Evolutionary conservation across 2,888 invertebrate genomes (phyloP), one percentile per base, ranked within the genome.

Genomic region (Empis stercorea): DNA sequence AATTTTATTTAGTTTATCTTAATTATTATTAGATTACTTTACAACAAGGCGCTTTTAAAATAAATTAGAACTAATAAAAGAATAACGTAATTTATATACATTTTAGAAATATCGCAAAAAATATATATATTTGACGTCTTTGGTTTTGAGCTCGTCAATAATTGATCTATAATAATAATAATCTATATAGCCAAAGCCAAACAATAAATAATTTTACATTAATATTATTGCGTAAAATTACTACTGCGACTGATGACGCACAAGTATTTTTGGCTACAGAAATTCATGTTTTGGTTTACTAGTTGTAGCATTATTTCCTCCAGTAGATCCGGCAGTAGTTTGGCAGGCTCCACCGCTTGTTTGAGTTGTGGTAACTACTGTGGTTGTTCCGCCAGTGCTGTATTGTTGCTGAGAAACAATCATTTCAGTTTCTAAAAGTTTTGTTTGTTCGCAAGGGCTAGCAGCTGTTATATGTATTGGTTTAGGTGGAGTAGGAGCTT

Each of bases 401-500:
- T 40, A 43, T 17, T 46, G 45, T 4, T 50, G 46, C 10, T 49
- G 49, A 30, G 47, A 47, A 10, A 45, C 44, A 38, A 49, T 41
- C 46, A 60, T 52, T 48, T 63, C 63, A 48, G 59, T 54, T 54
- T 65, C 65, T 40, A 65, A 55, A 48, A 65, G 53, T 52, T 63
- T 56, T 47, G 61, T 57, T 46, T 62, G 60, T 55, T 64, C 63
- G 44, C 52, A 41, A 38, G 55, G 52, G 51, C 58, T 51, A 45
- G 51, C 52, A 46, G 51, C 54, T 48, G 51, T 49, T 23, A 51
- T 51, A 52, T 54, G 57, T 53, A 63, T 55, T 60, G 61, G 71
- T 61, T 67, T 67, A 55, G 69, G 76, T 55, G 68, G 73, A 55
- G 73, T 74, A 60, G 73, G 71, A 64, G 70, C 66, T 65, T 79